Evolutionary conservation across 2,888 invertebrate genomes (phyloP).

Genomic region (Hydrotaea cyrtoneurina): DNA sequence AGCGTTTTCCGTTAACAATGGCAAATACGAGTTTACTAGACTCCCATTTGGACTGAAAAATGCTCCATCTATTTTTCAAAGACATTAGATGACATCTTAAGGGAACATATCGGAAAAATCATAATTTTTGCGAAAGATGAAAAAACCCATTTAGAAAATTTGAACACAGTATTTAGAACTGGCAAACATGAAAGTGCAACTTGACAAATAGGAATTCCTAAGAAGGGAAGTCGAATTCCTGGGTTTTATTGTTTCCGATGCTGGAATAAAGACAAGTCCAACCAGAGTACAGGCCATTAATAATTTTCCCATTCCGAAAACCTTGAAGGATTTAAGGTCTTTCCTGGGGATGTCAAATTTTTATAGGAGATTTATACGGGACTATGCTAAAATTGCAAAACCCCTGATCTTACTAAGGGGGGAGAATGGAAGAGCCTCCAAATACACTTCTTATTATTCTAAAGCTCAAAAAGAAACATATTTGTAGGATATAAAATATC

Average conservation of each 20-base stretch:
- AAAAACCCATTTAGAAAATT: no score
- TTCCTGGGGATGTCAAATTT: constrained; percentile 27
- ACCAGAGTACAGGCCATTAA: no score
- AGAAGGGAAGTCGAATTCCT: no score
- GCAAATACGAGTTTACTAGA: constrained; percentile 43
- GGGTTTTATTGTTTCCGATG: no score
- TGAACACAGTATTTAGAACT: no score
- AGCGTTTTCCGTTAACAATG: constrained; percentile 33
- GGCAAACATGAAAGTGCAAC: no score
- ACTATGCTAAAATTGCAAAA: constrained; percentile 45
- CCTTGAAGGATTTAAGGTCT: constrained; percentile 25
- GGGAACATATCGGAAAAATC: constrained; percentile 35
- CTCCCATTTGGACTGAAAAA: constrained; percentile 53
- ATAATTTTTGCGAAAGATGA: no score
- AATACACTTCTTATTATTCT: constrained; percentile 29
- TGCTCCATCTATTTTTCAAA: constrained; percentile 12
- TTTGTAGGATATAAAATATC: constrained; percentile 30
- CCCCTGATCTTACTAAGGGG: constrained; percentile 34
- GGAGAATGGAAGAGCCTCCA: constrained; percentile 27
- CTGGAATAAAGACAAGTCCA: no score
- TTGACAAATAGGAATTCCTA: no score
- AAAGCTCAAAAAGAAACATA: constrained; percentile 36
- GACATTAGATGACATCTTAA: constrained; percentile 28
- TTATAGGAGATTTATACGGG: constrained; percentile 25
- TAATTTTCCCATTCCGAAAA: no score